Conservation (phyloP, 2,888 invertebrate species). For the Athalia cordata region DNA sequence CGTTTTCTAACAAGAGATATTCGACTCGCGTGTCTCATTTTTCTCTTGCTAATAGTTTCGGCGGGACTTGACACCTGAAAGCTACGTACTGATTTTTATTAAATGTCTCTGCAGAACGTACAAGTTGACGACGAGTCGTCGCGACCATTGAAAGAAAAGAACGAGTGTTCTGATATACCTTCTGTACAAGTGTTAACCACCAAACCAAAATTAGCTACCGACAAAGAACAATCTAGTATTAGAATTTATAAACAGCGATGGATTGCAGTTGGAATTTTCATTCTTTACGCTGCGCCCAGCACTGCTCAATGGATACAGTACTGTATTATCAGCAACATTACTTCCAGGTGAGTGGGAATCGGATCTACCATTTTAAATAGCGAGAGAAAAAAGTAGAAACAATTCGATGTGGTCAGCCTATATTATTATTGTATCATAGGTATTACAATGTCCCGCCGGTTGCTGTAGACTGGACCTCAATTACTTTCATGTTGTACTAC, state of each 20-base stretch:
- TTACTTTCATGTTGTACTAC: constrained; percentile 82
- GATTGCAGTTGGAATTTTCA: constrained; percentile 77
- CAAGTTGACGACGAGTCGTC: not conserved
- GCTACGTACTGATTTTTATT: not conserved
- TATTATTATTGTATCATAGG: constrained; percentile 50
- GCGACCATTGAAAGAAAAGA: not conserved
- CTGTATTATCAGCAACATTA: constrained; percentile 78
- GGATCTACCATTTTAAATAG: not conserved
- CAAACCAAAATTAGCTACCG: not conserved
- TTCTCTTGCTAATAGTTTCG: not conserved
- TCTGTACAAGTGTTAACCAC: not conserved
- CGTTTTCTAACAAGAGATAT: not conserved
- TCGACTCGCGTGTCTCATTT: not conserved
- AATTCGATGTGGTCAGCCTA: not conserved
- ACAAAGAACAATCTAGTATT: not conserved
- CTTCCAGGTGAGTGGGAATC: constrained; percentile 69
- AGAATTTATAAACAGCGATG: constrained; percentile 75
- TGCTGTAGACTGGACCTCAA: constrained; percentile 80
- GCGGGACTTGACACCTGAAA: not conserved
- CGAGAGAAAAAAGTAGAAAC: not conserved
- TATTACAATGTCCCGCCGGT: constrained; percentile 72
- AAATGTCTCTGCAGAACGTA: constrained; percentile 4
- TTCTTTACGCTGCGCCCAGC: constrained; percentile 77
- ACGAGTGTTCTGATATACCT: no score
- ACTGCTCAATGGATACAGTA: constrained; percentile 82